Percentiles rank a stretch among this genome's conserved stretches.
phyloP scores from a whole-genome alignment of 2,797 vertebrate genomes.

The Notolepis coatsorum region DNA sequence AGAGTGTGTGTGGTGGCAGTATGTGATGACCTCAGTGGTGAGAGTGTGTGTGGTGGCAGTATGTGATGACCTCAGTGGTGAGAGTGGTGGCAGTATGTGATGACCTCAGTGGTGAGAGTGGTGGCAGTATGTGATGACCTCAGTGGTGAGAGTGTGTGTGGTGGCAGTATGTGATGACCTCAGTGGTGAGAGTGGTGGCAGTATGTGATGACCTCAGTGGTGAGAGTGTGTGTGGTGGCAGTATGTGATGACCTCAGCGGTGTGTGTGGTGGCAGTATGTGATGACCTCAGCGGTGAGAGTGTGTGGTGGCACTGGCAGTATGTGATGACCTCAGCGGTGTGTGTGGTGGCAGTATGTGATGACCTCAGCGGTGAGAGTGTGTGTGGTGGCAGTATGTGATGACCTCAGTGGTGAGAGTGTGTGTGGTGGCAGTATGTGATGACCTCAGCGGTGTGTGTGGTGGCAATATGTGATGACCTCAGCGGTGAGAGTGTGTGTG shows the following conservation, averaged over 20 bases:
- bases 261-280: no score
- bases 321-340: no score
- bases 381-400: slow-evolving; percentile 16
- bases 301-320: neutral
- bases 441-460: slow-evolving; percentile 63
- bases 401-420: slow-evolving; percentile 63
- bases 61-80: slow-evolving; percentile 55
- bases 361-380: no score
- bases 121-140: slow-evolving; percentile 26
- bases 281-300: slow-evolving; percentile 59
- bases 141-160: slow-evolving; percentile 69
- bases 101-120: no score
- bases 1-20: slow-evolving; percentile 73
- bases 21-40: no score
- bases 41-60: no score
- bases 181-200: no score
- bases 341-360: slow-evolving; percentile 72
- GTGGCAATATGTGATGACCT: slow-evolving; percentile 72
- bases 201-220: slow-evolving; percentile 51
- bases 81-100: slow-evolving; percentile 71
- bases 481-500: no score
- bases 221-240: slow-evolving; percentile 71
- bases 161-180: slow-evolving; percentile 72
- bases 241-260: no score
- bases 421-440: slow-evolving; percentile 16